A percentile compares a stretch with the other conserved stretches of the same genome.
Evolutionary conservation across 2,113 vertebrate species (phyloP).

Genomic region (Monopterus albus): DNA sequence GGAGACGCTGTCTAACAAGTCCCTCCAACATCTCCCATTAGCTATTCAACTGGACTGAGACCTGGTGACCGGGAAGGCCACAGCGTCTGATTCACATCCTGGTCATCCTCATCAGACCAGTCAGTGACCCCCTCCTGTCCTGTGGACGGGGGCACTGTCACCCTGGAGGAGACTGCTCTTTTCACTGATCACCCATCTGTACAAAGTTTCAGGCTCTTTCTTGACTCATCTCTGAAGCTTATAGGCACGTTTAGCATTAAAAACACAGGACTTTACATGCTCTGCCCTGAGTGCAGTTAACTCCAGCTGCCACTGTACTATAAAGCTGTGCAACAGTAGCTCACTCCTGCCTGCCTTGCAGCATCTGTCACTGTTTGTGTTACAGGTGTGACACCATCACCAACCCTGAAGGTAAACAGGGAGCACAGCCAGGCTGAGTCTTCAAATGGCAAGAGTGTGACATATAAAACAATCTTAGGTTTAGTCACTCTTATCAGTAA

Average conservation of each 20-base stretch:
- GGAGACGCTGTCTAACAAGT: too few species aligned
- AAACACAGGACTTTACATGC: neutral
- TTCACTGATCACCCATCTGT: too few species aligned
- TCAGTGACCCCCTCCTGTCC: too few species aligned
- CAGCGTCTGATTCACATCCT: too few species aligned
- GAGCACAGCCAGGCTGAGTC: neutral
- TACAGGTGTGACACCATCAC: constrained; percentile 12
- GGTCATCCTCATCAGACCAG: too few species aligned
- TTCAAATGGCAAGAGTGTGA: neutral
- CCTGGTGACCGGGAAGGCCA: too few species aligned
- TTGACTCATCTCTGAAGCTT: neutral
- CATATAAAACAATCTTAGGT: neutral
- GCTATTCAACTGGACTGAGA: too few species aligned
- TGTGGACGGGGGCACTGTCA: too few species aligned
- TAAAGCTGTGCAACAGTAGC: neutral
- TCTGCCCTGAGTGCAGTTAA: neutral
- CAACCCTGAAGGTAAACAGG: constrained; percentile 48
- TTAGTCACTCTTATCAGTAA: neutral
- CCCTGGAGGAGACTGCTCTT: too few species aligned
- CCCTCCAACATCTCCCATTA: too few species aligned
- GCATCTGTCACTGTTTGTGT: constrained; percentile 20
- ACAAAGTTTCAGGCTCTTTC: neutral
- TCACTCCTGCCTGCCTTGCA: neutral
- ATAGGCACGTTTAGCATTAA: neutral
- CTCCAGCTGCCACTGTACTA: neutral